Conservation (phyloP, 2,113 vertebrate genomes). For the Atractosteus spatula region DNA sequence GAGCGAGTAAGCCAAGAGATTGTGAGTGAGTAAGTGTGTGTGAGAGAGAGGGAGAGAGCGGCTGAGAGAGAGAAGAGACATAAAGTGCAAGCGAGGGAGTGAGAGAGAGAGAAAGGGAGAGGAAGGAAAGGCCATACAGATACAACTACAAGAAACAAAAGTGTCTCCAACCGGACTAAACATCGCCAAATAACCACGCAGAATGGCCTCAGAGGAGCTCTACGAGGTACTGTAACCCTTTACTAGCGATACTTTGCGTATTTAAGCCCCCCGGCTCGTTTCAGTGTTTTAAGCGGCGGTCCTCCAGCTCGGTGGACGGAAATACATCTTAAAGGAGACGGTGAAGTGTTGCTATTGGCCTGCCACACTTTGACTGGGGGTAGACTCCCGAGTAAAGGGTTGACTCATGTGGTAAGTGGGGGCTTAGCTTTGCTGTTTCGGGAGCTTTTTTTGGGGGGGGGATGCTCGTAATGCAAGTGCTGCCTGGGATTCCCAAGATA, state of each 20-base stretch:
- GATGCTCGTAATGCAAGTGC: neutral
- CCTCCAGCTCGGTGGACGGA: slow-evolving; percentile 49
- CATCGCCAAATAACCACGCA: slow-evolving; percentile 41
- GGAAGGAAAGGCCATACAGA: slow-evolving; percentile 55
- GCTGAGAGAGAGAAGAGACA: slow-evolving; percentile 21
- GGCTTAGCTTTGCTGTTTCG: neutral
- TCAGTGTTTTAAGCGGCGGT: slow-evolving; percentile 26
- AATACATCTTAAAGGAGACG: slow-evolving; percentile 50
- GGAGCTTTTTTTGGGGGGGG: neutral
- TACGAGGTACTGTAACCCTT: slow-evolving; percentile 63
- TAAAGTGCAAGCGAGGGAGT: slow-evolving; percentile 2
- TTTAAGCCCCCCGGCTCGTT: slow-evolving; percentile 19
- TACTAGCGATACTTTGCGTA: slow-evolving; percentile 22
- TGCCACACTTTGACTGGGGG: slow-evolving; percentile 16
- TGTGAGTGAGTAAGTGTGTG: neutral
- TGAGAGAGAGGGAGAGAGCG: slow-evolving; percentile 26
- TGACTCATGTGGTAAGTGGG: slow-evolving; percentile 1
- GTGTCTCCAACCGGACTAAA: slow-evolving; percentile 45
- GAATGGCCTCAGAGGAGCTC: slow-evolving; percentile 77
- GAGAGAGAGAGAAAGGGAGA: slow-evolving; percentile 29
- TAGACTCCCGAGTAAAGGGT: neutral
- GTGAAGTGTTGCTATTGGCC: slow-evolving; percentile 46
- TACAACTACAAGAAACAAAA: slow-evolving; percentile 69
- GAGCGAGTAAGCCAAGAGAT: neutral
- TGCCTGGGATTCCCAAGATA: neutral